Evolutionary conservation across 2,888 invertebrate genomes (phyloP).

Genomic region (Xestia sexstrigata): DNA sequence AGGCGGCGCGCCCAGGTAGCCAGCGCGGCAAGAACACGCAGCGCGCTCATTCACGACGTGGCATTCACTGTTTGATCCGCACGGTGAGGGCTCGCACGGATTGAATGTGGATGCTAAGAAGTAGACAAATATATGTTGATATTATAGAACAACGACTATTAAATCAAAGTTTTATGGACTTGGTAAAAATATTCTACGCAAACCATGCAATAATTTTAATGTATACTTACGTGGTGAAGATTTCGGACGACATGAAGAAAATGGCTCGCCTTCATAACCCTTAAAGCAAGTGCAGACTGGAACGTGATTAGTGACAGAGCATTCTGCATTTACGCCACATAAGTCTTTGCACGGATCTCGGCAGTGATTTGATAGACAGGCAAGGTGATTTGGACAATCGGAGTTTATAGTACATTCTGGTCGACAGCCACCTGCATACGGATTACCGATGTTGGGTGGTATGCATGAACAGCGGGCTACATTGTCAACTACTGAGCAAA

Average conservation of each 20-base stretch:
- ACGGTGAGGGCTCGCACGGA: slow-evolving; percentile 94
- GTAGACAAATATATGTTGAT: not conserved
- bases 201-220: not conserved
- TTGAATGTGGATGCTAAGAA: slow-evolving; percentile 78
- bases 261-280: slow-evolving; percentile 96
- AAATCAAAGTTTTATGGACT: not conserved
- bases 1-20: slow-evolving; percentile 94
- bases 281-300: slow-evolving; percentile 95
- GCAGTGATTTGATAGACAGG: slow-evolving; percentile 96
- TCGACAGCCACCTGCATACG: slow-evolving; percentile 95
- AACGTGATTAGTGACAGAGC: slow-evolving; percentile 95
- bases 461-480: slow-evolving; percentile 95
- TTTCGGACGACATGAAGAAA: slow-evolving; percentile 93
- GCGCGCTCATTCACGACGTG: slow-evolving; percentile 93
- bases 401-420: slow-evolving; percentile 96
- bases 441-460: slow-evolving; percentile 96
- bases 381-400: slow-evolving; percentile 94
- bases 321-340: slow-evolving; percentile 96
- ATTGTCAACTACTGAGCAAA: slow-evolving; percentile 93
- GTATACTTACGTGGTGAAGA: slow-evolving; percentile 89
- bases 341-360: slow-evolving; percentile 96
- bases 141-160: not conserved
- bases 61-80: slow-evolving; percentile 94
- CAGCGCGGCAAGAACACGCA: slow-evolving; percentile 93
- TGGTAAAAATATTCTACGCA: not conserved